Base-by-base conservation (phyloP, 2,888 invertebrate species). In the Acanthopleura granulata region DNA sequence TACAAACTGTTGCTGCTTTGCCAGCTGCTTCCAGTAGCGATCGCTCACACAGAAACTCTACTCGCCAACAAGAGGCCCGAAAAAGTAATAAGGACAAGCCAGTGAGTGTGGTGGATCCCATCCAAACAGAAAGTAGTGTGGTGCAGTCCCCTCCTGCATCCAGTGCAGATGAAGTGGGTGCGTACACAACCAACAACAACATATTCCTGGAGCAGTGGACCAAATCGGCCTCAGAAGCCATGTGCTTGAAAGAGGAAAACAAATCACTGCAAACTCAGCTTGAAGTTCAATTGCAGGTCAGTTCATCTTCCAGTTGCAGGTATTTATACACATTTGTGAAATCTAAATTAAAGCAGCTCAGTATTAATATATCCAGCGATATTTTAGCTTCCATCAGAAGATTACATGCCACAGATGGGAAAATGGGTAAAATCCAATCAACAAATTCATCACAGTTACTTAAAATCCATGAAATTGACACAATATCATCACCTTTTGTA, bases 241-340 rank as follows among this genome's bases (percentile, higher is more conserved):
- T 49, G 29, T 62, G n/a, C 40, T 66, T 66, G 1, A 72, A 72
- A 51, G 27, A 49, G 29, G 72, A 72, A 29, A 49, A 62, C 49
- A 62, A 40, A 25, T 51, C 62, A 22, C 71, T 83, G 62, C 82
- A 81, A 66, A 79, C 79, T 71, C 83, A 83, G 72, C 75, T 83
- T 15, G 81, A 81, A 75, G 82, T 83, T 40, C 83, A 83, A 69
- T 76, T 82, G 22, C 83, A 83, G 82, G 83, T 83, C 77, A 72
- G 71, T 66, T 40, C 9, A 40, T 40, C 40, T 40, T 40, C 9
- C 40, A 40, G 3, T 9, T 40, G 40, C 40, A 40, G 40, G 40
- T 40, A 40, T 40, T 40, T 40, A 40, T 9, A 40, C 40, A 40
- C 9, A 3, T 40, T 3, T 40, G 4, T 40, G 3, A 40, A 40